Conservation (phyloP, 2,888 invertebrate genomes). For the Ornithoptera alexandrae region DNA sequence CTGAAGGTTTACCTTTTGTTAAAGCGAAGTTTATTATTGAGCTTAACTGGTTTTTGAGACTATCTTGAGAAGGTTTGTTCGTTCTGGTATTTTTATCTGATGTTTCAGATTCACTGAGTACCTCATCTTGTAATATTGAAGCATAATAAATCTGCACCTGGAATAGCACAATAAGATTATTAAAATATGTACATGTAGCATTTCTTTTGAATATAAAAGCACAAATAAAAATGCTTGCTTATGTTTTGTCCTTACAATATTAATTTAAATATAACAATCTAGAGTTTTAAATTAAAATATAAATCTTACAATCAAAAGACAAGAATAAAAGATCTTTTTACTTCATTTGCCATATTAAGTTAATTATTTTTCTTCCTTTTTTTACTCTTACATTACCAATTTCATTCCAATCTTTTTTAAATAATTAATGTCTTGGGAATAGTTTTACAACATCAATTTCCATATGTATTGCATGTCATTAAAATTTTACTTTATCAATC, state of each 20-base stretch:
- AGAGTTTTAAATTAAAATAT: too few relatives aligned
- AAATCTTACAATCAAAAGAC: too few relatives aligned
- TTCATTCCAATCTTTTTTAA: too few relatives aligned
- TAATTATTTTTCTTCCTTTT: too few relatives aligned
- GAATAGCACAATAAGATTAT: background rate
- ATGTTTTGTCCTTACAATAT: background rate
- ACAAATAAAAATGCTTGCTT: background rate
- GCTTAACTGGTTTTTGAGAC: constrained; percentile 49
- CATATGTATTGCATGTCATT: too few relatives aligned
- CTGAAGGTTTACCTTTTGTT: constrained; percentile 38
- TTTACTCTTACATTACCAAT: too few relatives aligned
- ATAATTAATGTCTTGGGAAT: too few relatives aligned
- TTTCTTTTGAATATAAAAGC: background rate
- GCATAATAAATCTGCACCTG: constrained; percentile 25
- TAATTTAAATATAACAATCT: too few relatives aligned
- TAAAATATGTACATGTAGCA: background rate
- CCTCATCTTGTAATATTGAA: constrained; percentile 9
- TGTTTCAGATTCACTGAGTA: constrained; percentile 12
- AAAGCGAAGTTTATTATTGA: constrained; percentile 40
- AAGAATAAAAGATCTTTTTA: too few relatives aligned
- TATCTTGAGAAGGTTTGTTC: constrained; percentile 38
- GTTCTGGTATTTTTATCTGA: constrained; percentile 2
- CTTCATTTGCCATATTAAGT: too few relatives aligned
- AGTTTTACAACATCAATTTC: too few relatives aligned
- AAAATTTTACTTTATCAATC: too few relatives aligned